Conservation (phyloP, 2,113 vertebrate species). For the Pyxicephalus adspersus region DNA sequence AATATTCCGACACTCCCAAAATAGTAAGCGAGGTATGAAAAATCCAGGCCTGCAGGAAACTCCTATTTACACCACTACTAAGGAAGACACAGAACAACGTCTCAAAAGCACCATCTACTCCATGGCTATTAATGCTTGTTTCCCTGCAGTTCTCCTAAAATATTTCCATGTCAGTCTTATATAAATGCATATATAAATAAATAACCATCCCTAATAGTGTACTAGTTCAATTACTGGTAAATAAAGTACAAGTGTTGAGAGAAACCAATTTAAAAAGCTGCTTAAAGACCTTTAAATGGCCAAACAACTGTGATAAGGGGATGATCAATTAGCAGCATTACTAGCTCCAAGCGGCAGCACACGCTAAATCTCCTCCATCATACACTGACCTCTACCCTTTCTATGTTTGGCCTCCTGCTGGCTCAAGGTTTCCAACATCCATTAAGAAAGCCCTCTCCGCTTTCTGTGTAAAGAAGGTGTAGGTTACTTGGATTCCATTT, state of each 20-base stretch:
- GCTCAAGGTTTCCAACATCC: neutral
- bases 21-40: too few relatives aligned
- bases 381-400: conserved; percentile 36
- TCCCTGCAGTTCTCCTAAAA: neutral
- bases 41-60: neutral
- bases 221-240: neutral
- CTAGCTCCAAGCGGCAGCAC: conserved; percentile 8
- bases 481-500: neutral
- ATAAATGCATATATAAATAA: too few relatives aligned
- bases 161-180: too few relatives aligned
- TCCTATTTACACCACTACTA: neutral
- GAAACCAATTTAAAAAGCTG: conserved; percentile 12
- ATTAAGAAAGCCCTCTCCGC: conserved; percentile 3
- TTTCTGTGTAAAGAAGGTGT: neutral
- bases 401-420: conserved; percentile 1
- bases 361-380: neutral
- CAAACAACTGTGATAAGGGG: neutral
- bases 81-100: neutral
- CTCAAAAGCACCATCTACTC: too few relatives aligned
- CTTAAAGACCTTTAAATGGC: conserved; percentile 28
- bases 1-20: too few relatives aligned
- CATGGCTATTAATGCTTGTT: neutral
- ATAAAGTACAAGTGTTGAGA: conserved; percentile 11
- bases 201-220: conserved; percentile 7
- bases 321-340: conserved; percentile 21